phyloP scores from a whole-genome alignment of 1,140 invertebrate species.

The Drosophila sechellia region DNA sequence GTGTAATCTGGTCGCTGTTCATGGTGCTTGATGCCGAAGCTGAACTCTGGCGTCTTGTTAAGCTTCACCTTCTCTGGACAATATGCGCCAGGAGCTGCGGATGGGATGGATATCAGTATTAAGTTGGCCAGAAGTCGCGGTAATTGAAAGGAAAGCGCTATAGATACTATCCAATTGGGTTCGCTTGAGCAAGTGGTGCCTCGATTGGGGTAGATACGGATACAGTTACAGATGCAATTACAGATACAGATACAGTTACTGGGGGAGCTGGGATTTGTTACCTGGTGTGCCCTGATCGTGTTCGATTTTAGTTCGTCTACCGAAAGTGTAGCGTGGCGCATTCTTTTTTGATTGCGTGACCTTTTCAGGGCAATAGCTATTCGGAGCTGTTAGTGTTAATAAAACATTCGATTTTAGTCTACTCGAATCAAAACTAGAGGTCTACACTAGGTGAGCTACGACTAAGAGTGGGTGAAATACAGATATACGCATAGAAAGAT shows the following conservation, averaged over 20 bases:
- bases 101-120: slow-evolving; percentile 24
- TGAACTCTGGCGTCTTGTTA: slow-evolving; percentile 87
- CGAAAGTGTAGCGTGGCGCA: slow-evolving; percentile 85
- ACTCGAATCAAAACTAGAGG: slow-evolving; percentile 21
- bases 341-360: slow-evolving; percentile 86
- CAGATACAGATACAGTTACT: slow-evolving; percentile 15
- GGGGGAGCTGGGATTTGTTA: slow-evolving; percentile 55
- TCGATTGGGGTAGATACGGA: background rate
- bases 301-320: slow-evolving; percentile 83
- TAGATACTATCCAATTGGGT: slow-evolving; percentile 40
- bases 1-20: slow-evolving; percentile 89
- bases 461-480: slow-evolving; percentile 35
- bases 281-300: slow-evolving; percentile 85
- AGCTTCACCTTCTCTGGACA: slow-evolving; percentile 88
- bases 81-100: slow-evolving; percentile 87
- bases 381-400: slow-evolving; percentile 85
- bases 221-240: slow-evolving; percentile 9
- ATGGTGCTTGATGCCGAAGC: slow-evolving; percentile 87
- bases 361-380: slow-evolving; percentile 87
- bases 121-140: background rate
- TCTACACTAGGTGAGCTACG: slow-evolving; percentile 40
- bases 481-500: background rate
- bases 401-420: slow-evolving; percentile 74
- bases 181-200: slow-evolving; percentile 16
- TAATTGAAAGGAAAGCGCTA: slow-evolving; percentile 6